Evolutionary conservation across 23 tunicate genomes (phyloP), one percentile per base, ranked within the genome.

Genomic region (Diplosoma virens): DNA sequence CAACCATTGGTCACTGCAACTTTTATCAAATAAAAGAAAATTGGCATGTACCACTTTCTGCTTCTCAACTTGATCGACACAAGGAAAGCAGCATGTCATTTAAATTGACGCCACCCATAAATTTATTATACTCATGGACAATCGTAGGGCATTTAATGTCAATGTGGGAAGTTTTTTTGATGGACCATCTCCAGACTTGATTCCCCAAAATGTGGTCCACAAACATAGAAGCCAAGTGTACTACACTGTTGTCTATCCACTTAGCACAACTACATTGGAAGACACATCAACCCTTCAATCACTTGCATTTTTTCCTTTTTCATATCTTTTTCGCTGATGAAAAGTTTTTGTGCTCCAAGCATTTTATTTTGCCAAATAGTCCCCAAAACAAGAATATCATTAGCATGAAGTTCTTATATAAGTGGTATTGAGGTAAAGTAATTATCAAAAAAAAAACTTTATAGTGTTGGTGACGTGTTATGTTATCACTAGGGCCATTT

Each of bases 31-130:
- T 55, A 55, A 20, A 55, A 55, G 20, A 55, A 55, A 20, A 55
- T 55, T 6, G 21, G 63, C 63, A 55, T 11, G 63, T 55, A 55
- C 63, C 24, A 55, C 20, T 55, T 55, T 25, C 24, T 16, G 24
- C 24, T 55, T 55, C 63, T 20, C 21, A 55, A 6, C 63, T 55
- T 55, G 63, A 55, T 55, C 24, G 63, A 25, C 20, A 55, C 63
- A 55, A 16, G 21, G 63, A 55, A 4, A 55, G 63, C 63, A 55
- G 24, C 63, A 55, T 55, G 20, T 11, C 63, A 20, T 55, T 55
- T 55, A 55, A 55, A 55, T 55, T 25, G 6, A 55, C 63, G 6
- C 63, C 63, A 14, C 63, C 63, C 63, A 55, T 55, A 20, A 55
- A 55, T 20, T 55, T 55, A 20, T 55, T 55, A 20, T 55, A 55